Conservation (phyloP, 2,888 invertebrate species). For the Strigamia transsilvanica region DNA sequence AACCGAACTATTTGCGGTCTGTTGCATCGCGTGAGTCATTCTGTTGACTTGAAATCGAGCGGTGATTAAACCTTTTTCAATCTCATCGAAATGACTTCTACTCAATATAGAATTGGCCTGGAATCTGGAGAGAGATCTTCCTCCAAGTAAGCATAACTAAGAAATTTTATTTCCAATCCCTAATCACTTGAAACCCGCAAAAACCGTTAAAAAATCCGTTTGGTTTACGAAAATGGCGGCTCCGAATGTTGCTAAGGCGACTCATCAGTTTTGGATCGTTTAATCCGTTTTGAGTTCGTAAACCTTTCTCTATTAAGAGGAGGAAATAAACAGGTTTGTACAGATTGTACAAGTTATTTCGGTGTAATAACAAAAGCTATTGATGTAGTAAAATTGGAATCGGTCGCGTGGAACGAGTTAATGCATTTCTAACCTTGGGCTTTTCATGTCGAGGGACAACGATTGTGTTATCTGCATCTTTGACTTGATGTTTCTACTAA, state of each 20-base stretch:
- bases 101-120: conserved; percentile 7
- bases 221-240: conserved; percentile 17
- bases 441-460: not conserved
- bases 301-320: conserved; percentile 9
- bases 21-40: not conserved
- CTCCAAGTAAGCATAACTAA: conserved; percentile 4
- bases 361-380: conserved; percentile 23
- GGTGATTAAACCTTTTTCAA: not conserved
- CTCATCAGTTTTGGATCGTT: conserved; percentile 12
- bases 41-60: not conserved
- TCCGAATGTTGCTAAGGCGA: conserved; percentile 15
- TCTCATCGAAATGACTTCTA: not conserved
- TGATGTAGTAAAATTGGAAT: conserved; percentile 30
- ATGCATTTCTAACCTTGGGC: conserved; percentile 26
- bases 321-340: conserved; percentile 21
- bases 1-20: not conserved
- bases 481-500: not conserved
- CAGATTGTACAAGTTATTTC: conserved; percentile 14
- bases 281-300: not conserved
- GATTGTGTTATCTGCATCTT: not conserved
- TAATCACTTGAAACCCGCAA: not conserved
- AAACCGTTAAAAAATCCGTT: not conserved
- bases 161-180: not conserved
- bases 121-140: not conserved
- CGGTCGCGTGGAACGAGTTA: conserved; percentile 21